Conservation (phyloP, 2,888 invertebrate genomes). For the Eupithecia vulgata region DNA sequence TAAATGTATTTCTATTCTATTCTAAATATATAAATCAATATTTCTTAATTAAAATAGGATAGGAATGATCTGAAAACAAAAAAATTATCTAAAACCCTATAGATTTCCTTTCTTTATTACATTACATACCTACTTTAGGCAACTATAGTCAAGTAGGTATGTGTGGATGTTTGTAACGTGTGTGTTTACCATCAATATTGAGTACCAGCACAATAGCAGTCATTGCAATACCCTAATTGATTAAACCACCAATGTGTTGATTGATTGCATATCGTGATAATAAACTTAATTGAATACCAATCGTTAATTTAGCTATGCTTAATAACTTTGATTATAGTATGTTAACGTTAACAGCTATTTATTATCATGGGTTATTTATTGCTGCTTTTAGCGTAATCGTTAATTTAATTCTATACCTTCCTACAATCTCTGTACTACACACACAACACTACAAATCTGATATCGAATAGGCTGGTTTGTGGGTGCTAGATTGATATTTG, state of each 20-base stretch:
- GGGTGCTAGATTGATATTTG: neutral
- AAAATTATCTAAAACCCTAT: too few relatives aligned
- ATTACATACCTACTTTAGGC: too few relatives aligned
- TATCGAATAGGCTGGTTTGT: neutral
- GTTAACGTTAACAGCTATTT: neutral
- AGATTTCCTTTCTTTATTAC: too few relatives aligned
- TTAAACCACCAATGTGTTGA: constrained; percentile 9
- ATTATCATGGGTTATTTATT: constrained; percentile 7
- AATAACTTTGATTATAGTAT: neutral
- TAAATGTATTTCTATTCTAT: too few relatives aligned
- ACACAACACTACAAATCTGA: too few relatives aligned
- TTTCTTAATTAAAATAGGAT: too few relatives aligned
- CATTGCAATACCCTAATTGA: constrained; percentile 10
- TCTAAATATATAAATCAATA: too few relatives aligned
- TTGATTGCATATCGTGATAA: constrained; percentile 2
- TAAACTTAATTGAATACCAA: constrained; percentile 18
- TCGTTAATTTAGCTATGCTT: constrained; percentile 13
- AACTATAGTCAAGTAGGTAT: too few relatives aligned
- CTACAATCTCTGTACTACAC: too few relatives aligned
- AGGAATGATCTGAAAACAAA: too few relatives aligned
- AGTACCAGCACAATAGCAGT: neutral
- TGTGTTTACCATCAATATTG: neutral
- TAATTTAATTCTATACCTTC: constrained; percentile 13
- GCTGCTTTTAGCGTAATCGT: constrained; percentile 14
- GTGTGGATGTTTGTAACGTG: neutral